Evolutionary conservation across 2,113 vertebrate genomes (phyloP).

Genomic region (Aptenodytes patagonicus): DNA sequence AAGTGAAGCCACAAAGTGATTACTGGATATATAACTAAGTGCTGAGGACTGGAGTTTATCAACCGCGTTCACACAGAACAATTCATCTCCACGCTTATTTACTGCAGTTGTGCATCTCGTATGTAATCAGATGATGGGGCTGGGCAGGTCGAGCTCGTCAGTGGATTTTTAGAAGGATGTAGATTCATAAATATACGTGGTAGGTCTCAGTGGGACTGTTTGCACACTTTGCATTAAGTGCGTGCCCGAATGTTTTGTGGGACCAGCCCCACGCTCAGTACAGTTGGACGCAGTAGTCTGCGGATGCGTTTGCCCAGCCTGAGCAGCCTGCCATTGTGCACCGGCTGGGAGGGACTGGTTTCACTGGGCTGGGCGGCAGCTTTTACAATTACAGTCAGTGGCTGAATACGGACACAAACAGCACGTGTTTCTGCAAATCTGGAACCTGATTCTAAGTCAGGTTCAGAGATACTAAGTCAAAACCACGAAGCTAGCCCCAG

Average conservation of each 20-base stretch:
- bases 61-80: background rate
- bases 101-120: background rate
- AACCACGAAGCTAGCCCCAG: background rate
- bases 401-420: background rate
- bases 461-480: background rate
- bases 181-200: fast-evolving
- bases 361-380: background rate
- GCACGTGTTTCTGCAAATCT: fast-evolving
- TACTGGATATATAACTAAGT: slow-evolving; percentile 2
- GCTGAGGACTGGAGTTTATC: slow-evolving; percentile 26
- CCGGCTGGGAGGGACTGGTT: background rate
- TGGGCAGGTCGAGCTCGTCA: background rate
- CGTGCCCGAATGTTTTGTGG: background rate
- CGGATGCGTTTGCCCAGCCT: background rate
- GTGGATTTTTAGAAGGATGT: background rate
- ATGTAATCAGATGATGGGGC: background rate
- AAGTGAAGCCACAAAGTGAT: slow-evolving; percentile 29
- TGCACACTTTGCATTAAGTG: background rate
- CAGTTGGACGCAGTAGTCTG: background rate
- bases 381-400: background rate
- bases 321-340: background rate
- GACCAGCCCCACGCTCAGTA: fast-evolving
- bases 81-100: background rate
- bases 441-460: background rate
- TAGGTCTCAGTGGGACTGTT: background rate